Base-by-base conservation (phyloP, 2,888 invertebrate species). In the Thereva nobilitata region DNA sequence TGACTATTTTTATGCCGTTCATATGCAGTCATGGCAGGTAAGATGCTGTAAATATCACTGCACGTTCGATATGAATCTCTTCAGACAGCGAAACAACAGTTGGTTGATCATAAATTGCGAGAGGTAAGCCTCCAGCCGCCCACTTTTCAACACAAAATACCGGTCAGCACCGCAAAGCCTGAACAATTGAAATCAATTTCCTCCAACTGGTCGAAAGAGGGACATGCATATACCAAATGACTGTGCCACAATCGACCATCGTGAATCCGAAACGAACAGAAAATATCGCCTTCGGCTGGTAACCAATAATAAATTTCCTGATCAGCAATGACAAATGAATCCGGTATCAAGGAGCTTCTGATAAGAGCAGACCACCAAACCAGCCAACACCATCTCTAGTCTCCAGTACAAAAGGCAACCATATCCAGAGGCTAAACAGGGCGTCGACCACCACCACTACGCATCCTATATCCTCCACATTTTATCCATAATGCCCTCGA, bases 71-170 rank as follows among this genome's bases (percentile, higher is more conserved):
- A 61, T 61, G 61, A 61, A 61, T 61, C 61, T 61, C 61, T 9
- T 5, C 23, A 40, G 61, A 64, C 64, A 64, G 52, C 64, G 44
- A 53, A 64, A 52, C 52, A 52, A 64, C 64, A 64, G 64, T 64
- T 64, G 64, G 54, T 45, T 34, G 64, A 44, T 10, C 54, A 64
- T 64, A 64, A 64, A 64, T 64, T 54, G 64, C 38, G n/a, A 23
- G 23, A 38, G 55, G 54, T 54, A 54, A 64, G 42, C 64, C 64
- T 54, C 54, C 47, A 44, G n/a, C 54, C 64, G 64, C 64, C 64
- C 64, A 64, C 64, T 64, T 64, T 55, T 64, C 64, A 64, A 64
- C 64, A 54, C 64, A 64, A 38, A 42, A 42, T 53, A 37, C 55
- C 37, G 34, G 41, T 50, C 49, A 50, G 41, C 61, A 61, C 41